phyloP scores from a whole-genome alignment of 2,797 vertebrate genomes.

The Gymnothorax reevesii region DNA sequence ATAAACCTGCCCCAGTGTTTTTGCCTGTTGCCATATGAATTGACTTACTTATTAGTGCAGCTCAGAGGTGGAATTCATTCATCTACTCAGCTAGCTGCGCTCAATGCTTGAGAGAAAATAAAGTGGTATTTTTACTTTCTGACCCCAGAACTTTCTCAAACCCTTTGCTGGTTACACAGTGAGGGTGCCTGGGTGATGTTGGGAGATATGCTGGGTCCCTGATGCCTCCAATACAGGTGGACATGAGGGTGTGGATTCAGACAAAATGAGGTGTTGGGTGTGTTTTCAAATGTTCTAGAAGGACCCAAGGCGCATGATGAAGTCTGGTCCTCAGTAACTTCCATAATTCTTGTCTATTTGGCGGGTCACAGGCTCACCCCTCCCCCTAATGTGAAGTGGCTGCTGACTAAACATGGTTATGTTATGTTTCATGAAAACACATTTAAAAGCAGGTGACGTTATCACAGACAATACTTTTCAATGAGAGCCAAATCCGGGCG shows the following conservation, averaged over 20 bases:
- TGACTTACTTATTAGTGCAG: too few species aligned
- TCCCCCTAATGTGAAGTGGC: background rate
- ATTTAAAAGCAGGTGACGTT: slow-evolving; percentile 8
- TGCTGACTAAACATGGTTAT: background rate
- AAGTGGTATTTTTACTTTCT: too few species aligned
- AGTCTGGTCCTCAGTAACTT: background rate
- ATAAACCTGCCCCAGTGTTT: too few species aligned
- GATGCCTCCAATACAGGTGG: background rate
- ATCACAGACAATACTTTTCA: background rate
- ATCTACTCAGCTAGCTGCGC: too few species aligned
- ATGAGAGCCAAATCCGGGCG: background rate
- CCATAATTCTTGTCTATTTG: background rate
- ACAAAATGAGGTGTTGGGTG: background rate
- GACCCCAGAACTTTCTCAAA: too few species aligned
- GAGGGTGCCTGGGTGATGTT: background rate
- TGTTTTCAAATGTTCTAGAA: background rate
- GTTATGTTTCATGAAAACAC: background rate
- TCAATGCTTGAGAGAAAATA: too few species aligned
- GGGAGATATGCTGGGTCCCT: too few species aligned
- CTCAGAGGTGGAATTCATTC: too few species aligned
- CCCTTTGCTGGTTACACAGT: background rate
- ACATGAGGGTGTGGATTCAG: background rate
- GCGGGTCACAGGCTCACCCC: background rate
- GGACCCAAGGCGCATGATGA: background rate
- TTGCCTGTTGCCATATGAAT: too few species aligned